A percentile compares a stretch with the other conserved stretches of the same genome.
These are phyloP conservation scores for Aurelia aurita complex sp. Pacific DNA, from an alignment of 30 jellyfish, hydroid and myxozoan species.

Conservation along the genomic window DNA sequence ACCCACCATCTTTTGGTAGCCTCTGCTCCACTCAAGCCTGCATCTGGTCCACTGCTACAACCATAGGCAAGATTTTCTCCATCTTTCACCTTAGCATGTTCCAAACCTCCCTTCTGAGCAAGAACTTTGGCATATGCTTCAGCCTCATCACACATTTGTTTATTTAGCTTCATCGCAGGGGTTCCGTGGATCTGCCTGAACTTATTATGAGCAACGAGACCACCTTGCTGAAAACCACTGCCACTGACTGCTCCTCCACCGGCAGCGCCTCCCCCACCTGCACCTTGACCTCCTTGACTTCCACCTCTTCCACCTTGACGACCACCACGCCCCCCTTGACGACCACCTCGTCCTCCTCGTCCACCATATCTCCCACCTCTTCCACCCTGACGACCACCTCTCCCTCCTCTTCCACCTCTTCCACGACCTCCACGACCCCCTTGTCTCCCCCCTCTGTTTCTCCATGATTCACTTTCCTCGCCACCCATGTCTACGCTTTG, in stretches of 20 bases:
- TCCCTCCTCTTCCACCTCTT: neutral
- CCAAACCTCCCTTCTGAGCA: slow-evolving; percentile 66
- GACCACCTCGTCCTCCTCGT: slow-evolving; percentile 2
- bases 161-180: slow-evolving; percentile 60
- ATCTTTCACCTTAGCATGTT: slow-evolving; percentile 61
- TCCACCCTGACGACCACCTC: neutral
- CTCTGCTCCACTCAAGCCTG: slow-evolving; percentile 82
- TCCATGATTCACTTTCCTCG: neutral
- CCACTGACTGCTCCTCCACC: slow-evolving; percentile 57
- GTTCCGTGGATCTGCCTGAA: slow-evolving; percentile 81
- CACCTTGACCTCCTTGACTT: slow-evolving; percentile 7
- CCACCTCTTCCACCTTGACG: slow-evolving; percentile 10
- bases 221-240: slow-evolving; percentile 43
- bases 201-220: slow-evolving; percentile 78
- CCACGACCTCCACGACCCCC: neutral
- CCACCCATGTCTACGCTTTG: slow-evolving; percentile 5
- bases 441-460: neutral
- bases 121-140: slow-evolving; percentile 83
- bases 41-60: slow-evolving; percentile 52
- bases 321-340: slow-evolving; percentile 8
- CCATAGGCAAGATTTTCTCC: slow-evolving; percentile 92
- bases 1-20: slow-evolving; percentile 91
- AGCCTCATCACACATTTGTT: slow-evolving; percentile 59
- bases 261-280: slow-evolving; percentile 8
- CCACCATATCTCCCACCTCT: slow-evolving; percentile 6